Conservation (phyloP, 2,888 invertebrate genomes). For the Apotomis turbidana region DNA sequence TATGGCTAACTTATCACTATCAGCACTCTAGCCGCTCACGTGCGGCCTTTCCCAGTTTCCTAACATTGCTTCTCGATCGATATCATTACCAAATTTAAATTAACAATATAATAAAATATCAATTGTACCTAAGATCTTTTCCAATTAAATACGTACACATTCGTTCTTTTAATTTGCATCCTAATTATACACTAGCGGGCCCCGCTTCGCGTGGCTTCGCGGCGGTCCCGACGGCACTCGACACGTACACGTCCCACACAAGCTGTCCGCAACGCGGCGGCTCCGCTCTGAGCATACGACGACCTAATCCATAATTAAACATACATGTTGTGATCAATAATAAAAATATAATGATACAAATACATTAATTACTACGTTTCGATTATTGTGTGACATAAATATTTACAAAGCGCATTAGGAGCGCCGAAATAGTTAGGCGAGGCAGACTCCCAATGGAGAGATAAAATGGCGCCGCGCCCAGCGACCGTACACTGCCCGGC, state of each 20-base stretch:
- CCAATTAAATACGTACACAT: conserved; percentile 78
- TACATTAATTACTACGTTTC: conserved; percentile 82
- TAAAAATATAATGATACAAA: conserved; percentile 84
- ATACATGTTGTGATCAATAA: conserved; percentile 82
- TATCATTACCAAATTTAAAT: conserved; percentile 82
- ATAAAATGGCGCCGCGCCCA: conserved; percentile 53
- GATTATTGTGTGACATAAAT: conserved; percentile 83
- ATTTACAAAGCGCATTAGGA: conserved; percentile 81
- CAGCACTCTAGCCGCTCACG: conserved; percentile 73
- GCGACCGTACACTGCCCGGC: conserved; percentile 36
- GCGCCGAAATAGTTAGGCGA: conserved; percentile 76
- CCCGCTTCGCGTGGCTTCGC: conserved; percentile 49
- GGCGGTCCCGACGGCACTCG: conserved; percentile 44
- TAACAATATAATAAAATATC: conserved; percentile 83
- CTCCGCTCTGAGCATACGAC: conserved; percentile 61
- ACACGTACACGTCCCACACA: conserved; percentile 42
- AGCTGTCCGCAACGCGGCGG: conserved; percentile 42
- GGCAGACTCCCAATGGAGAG: conserved; percentile 69
- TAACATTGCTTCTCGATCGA: conserved; percentile 81
- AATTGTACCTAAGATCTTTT: conserved; percentile 84
- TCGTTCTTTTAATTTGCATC: conserved; percentile 68
- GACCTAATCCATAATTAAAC: conserved; percentile 67
- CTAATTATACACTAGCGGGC: conserved; percentile 67
- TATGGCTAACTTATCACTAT: conserved; percentile 80
- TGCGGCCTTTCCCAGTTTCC: conserved; percentile 67